phyloP scores from a whole-genome alignment of 2,888 invertebrate genomes.

The Acanthopleura granulata region DNA sequence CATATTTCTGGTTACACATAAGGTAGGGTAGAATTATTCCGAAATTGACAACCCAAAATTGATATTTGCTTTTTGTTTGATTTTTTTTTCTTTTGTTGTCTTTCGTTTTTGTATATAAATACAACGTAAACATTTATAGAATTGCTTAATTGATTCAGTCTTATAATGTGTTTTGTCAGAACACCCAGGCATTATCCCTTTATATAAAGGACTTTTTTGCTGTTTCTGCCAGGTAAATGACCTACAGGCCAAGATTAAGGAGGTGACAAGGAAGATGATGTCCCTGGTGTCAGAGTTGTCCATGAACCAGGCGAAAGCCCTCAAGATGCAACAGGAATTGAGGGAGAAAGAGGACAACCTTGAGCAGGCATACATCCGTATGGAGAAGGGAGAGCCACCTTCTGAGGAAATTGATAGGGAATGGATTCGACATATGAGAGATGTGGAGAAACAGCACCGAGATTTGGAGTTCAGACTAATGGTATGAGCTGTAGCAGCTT shows the following conservation, averaged over 20 bases:
- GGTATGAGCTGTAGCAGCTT: background rate
- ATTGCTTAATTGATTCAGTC: no score
- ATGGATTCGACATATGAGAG: slow-evolving; percentile 57
- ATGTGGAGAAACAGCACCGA: slow-evolving; percentile 45
- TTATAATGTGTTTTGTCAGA: no score
- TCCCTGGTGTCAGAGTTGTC: slow-evolving; percentile 69
- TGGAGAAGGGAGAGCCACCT: slow-evolving; percentile 69
- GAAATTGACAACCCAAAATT: no score
- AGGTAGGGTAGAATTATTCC: no score
- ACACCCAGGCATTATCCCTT: no score
- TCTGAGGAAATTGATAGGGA: slow-evolving; percentile 62
- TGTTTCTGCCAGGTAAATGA: slow-evolving; percentile 60
- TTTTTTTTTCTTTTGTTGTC: no score
- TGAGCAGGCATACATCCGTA: slow-evolving; percentile 65
- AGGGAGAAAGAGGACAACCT: slow-evolving; percentile 64
- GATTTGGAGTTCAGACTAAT: slow-evolving; percentile 49
- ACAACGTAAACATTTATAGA: no score
- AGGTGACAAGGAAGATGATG: slow-evolving; percentile 69
- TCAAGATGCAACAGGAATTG: slow-evolving; percentile 63
- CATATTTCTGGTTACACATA: no score
- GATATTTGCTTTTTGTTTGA: no score
- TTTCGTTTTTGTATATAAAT: no score
- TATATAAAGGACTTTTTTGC: background rate
- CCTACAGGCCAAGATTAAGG: slow-evolving; percentile 64
- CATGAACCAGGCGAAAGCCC: slow-evolving; percentile 67